Evolutionary conservation across 2,797 vertebrate species (phyloP).

Genomic region (Poecilia velifera): DNA sequence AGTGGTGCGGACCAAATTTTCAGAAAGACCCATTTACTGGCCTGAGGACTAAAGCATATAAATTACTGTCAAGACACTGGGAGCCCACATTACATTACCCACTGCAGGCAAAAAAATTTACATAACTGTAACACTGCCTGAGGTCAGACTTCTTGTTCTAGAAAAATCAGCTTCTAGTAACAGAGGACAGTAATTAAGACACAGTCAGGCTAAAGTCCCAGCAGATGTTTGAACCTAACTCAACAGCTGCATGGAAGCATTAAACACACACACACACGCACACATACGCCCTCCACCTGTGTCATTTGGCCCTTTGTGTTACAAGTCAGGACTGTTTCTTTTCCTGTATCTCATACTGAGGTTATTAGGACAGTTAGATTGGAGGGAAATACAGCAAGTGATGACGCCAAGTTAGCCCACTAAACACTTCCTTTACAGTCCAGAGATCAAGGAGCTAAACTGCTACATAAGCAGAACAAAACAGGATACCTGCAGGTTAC

Average conservation of each 20-base stretch:
- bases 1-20: slow-evolving; percentile 32
- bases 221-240: slow-evolving; percentile 50
- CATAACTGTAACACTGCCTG: slow-evolving; percentile 68
- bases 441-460: slow-evolving; percentile 32
- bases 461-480: slow-evolving; percentile 29
- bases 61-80: slow-evolving; percentile 56
- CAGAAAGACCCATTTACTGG: slow-evolving; percentile 34
- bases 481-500: no score
- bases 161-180: slow-evolving; percentile 64
- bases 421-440: slow-evolving; percentile 28
- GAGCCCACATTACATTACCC: slow-evolving; percentile 58
- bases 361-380: slow-evolving; percentile 14
- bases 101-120: slow-evolving; percentile 61
- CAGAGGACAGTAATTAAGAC: slow-evolving; percentile 61
- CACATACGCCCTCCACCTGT: slow-evolving; percentile 16
- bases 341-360: slow-evolving; percentile 17
- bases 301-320: neutral
- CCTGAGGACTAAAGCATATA: slow-evolving; percentile 44
- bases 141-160: slow-evolving; percentile 64
- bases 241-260: slow-evolving; percentile 31
- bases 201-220: slow-evolving; percentile 41
- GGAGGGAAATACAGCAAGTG: slow-evolving; percentile 32
- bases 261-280: neutral
- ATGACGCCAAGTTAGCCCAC: slow-evolving; percentile 26
- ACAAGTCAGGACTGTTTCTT: neutral